Base-by-base conservation (phyloP, 2,113 vertebrate species). In the Urocynchramus pylzowi region DNA sequence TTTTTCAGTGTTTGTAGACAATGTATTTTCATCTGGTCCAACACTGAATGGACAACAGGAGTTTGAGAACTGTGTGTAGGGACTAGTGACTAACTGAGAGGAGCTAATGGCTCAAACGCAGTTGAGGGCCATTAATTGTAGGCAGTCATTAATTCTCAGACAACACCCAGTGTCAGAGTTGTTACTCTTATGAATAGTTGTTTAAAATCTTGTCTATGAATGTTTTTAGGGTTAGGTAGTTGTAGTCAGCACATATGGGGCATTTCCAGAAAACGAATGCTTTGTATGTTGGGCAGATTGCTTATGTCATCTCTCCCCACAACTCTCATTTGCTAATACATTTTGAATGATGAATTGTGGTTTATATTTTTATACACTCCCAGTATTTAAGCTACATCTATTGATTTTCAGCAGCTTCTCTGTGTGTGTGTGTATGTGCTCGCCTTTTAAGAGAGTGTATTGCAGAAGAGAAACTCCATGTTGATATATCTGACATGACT, bases 131-230 rank as follows among this genome's bases (percentile, higher is more conserved):
- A 94, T 89, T 96, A 90, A 87, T 95, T 53, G 45, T 30, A 45
- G 80, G 47, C 45, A 70, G 68, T 87, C 92, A 89, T 96, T 96
- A 94, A 96, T 96, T 95, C 69, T 90, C 65, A 76, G 93, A 64
- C 86, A 96, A 95, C 90, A 88, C 92, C 96, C 93, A 81, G 65
- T 92, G 90, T 94, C 92, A 96, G 65, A 86, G 83, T 87, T 75
- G 64, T 84, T 84, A 92, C 76, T 87, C 56, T 92, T 84, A 92
- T 9, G 15, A 95, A 89, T 27, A 81, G 90, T 74, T 94, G 73
- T 93, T 92, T 94, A 88, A 94, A 95, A 71, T 85, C 67, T 42
- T 35, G 50, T 60, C 42, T 75, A 28, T 75, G 83, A 78, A 92
- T 89, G 60, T 71, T 92, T 91, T 77, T 56, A 93, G 56, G 80